Base-by-base conservation (phyloP, 2,797 vertebrate genomes). In the Tapera naevia region DNA sequence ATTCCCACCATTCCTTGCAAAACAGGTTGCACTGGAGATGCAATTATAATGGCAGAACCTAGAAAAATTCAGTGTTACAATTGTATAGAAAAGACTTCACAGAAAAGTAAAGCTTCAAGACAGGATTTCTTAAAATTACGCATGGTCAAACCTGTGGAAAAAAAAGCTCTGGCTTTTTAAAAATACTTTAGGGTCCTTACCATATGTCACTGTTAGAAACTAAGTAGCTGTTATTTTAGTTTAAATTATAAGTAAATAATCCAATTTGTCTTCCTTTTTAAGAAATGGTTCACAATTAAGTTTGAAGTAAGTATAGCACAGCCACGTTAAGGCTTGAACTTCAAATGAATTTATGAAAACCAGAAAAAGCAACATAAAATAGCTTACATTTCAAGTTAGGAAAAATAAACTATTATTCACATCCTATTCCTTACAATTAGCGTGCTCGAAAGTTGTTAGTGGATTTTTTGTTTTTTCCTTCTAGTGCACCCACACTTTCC, bases 31-130 rank as follows among this genome's bases (percentile, higher is more conserved):
- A 99, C 98, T 0, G 99, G 98, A 81, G 99, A 99, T 17, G 99
- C 98, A 88, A 99, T 98, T 92, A 99, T 98, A 90, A 99, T 98
- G 30, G 99, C 95, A 91, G 99, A 98, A 32, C 99, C 99, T 99
- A 97, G 79, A 98, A 84, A 61, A 93, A 2, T 97, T 10, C 24
- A 7, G 69, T 65, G 60, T 43, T 79, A 76, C 45, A 58, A 75
- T 1, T 23, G 8, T 19, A 88, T 23, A 43, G 82, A 76, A 90
- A 84, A 48, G 8, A 66, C 9, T 46, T 80, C 16, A 33, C 13
- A 27, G 30, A 50, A 80, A 79, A 74, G 3, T 60, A 80, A 80
- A 86, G 43, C 46, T 48, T 72, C 27, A 69, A 58, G 27, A 60
- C 4, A 67, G 8, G 16, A 54, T 48, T 79, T 61, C 58, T 83